Evolutionary conservation across 2,113 vertebrate species (phyloP).

Genomic region (Melanerpes aurifrons): DNA sequence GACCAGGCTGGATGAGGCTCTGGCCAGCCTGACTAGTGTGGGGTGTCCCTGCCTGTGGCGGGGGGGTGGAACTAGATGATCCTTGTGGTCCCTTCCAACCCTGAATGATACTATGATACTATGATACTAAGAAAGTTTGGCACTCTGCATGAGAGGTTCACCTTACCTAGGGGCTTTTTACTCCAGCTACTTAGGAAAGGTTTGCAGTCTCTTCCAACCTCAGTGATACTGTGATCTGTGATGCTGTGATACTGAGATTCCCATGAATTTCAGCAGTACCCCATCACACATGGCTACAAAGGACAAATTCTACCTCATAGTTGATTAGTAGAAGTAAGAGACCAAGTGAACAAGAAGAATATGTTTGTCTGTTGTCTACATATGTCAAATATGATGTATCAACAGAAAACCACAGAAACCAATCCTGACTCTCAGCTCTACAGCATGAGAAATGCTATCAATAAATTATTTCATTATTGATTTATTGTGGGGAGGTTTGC

Average conservation of each 20-base stretch:
- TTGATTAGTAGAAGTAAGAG: neutral
- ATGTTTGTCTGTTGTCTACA: neutral
- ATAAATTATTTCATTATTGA: neutral
- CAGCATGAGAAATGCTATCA: neutral
- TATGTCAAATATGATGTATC: neutral
- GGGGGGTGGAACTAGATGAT: too few species aligned
- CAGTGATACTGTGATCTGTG: too few species aligned
- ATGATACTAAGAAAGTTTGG: neutral
- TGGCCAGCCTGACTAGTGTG: too few species aligned
- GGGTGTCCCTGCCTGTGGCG: too few species aligned
- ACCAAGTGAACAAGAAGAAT: neutral
- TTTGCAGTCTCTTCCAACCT: too few species aligned
- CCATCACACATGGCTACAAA: slow-evolving; percentile 22
- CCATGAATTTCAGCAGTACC: neutral
- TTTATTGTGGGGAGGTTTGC: neutral
- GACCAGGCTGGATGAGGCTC: too few species aligned
- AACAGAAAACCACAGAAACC: neutral
- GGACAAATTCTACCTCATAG: slow-evolving; percentile 19
- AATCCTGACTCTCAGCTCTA: neutral
- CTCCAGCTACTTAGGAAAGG: slow-evolving; percentile 5
- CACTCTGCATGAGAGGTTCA: neutral
- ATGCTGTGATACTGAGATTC: neutral
- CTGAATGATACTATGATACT: too few species aligned
- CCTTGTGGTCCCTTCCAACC: too few species aligned
- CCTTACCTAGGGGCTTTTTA: neutral